Conservation (phyloP, 2,797 vertebrate species). For the Bovichtus diacanthus region DNA sequence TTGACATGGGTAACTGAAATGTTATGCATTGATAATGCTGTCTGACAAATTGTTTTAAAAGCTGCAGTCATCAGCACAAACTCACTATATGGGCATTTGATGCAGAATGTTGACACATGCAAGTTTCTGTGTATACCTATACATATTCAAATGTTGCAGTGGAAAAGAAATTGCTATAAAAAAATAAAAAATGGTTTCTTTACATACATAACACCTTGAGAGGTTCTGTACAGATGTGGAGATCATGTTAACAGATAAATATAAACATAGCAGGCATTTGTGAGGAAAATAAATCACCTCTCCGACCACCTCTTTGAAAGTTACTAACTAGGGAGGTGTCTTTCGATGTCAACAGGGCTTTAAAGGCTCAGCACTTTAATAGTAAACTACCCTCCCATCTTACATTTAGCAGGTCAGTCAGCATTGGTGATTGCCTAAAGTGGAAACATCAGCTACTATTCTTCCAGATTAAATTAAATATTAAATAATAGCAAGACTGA, state of each 20-base stretch:
- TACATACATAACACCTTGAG: conserved; percentile 52
- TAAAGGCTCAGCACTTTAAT: not conserved
- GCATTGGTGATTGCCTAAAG: not conserved
- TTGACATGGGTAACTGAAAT: not conserved
- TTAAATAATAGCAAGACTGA: not conserved
- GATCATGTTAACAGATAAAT: conserved; percentile 66
- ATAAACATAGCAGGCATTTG: conserved; percentile 77
- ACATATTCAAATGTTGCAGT: not conserved
- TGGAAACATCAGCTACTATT: not conserved
- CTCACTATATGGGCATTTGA: not conserved
- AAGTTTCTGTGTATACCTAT: not conserved
- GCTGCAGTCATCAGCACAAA: not conserved
- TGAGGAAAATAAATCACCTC: conserved; percentile 58
- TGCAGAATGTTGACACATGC: not conserved
- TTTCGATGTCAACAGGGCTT: conserved; percentile 31
- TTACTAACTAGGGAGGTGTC: conserved; percentile 19
- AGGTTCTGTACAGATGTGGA: conserved; percentile 69
- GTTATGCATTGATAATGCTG: too few species aligned
- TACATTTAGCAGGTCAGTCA: conserved; percentile 2
- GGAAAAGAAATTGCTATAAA: not conserved
- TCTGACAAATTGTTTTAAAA: not conserved
- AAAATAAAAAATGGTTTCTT: not conserved
- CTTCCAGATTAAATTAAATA: not conserved
- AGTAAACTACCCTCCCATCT: not conserved
- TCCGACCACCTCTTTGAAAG: conserved; percentile 47